Conservation (phyloP, 2,888 invertebrate species). For the Drosophila tanythrix region DNA sequence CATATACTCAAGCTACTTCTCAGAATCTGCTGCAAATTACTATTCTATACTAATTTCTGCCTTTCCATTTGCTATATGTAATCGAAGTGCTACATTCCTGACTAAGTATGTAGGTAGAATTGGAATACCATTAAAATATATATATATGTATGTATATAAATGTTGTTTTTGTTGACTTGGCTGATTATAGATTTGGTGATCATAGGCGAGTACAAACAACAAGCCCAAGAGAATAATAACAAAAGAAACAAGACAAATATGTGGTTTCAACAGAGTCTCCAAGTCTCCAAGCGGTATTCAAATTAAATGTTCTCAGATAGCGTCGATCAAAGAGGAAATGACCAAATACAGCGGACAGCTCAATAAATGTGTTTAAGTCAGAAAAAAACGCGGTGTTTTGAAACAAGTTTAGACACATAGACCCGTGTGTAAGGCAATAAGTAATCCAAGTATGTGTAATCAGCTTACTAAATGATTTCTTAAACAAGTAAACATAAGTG, state of each 20-base stretch:
- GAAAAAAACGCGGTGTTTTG: conserved; percentile 25
- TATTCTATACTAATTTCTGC: neutral
- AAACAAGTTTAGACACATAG: conserved; percentile 48
- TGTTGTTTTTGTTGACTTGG: conserved; percentile 40
- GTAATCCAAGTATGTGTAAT: conserved; percentile 1
- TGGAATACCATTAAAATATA: neutral
- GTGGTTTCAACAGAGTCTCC: conserved; percentile 35
- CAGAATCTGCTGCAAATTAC: neutral
- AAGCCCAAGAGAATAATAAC: conserved; percentile 22
- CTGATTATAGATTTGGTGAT: conserved; percentile 38
- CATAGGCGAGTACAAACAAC: conserved; percentile 35
- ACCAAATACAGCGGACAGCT: conserved; percentile 59
- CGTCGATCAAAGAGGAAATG: conserved; percentile 61
- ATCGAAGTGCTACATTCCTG: conserved; percentile 25
- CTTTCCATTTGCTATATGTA: conserved; percentile 5
- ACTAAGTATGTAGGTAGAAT: conserved; percentile 21
- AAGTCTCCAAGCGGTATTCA: conserved; percentile 57
- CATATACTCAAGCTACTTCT: neutral
- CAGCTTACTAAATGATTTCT: conserved; percentile 11
- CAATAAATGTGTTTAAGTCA: conserved; percentile 3
- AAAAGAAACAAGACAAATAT: conserved; percentile 48
- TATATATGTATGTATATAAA: neutral
- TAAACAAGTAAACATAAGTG: neutral
- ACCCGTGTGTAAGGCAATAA: neutral
- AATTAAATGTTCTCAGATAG: conserved; percentile 63